Evolutionary conservation across 2,113 vertebrate species (phyloP).

Genomic region (Origma solitaria): DNA sequence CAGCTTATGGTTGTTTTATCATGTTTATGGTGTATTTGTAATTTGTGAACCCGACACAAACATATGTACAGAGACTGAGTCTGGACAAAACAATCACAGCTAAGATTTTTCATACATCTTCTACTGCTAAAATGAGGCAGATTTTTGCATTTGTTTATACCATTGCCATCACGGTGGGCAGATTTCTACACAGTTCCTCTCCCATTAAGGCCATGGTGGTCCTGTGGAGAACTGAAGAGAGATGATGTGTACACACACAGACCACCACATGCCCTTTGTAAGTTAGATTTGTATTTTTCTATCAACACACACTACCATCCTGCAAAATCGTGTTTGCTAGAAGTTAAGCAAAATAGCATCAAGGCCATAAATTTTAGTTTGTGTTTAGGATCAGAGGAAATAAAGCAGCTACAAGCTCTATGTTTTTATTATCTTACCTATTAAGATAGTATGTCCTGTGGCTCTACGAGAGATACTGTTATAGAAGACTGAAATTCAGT

Average conservation of each 20-base stretch:
- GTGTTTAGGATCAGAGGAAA: not conserved
- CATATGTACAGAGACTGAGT: not conserved
- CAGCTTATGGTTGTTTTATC: conserved; percentile 28
- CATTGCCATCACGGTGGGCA: not conserved
- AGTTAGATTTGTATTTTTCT: not conserved
- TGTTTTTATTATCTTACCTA: not conserved
- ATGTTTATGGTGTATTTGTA: not conserved
- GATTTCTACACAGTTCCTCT: not conserved
- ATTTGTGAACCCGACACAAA: not conserved
- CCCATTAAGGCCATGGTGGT: not conserved
- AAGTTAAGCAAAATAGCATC: not conserved
- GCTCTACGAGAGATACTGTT: not conserved
- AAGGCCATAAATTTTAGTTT: not conserved
- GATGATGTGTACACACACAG: not conserved
- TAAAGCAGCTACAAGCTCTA: not conserved
- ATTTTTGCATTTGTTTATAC: not conserved
- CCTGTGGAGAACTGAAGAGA: not conserved
- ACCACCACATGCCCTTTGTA: not conserved
- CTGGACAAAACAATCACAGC: not conserved
- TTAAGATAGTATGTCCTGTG: not conserved
- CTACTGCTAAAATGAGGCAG: not conserved
- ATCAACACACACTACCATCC: not conserved
- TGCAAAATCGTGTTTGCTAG: not conserved
- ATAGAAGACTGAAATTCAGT: not conserved
- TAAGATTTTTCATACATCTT: not conserved